Evolutionary conservation across 2,113 vertebrate genomes (phyloP).

Genomic region (Ceyx cyanopectus): DNA sequence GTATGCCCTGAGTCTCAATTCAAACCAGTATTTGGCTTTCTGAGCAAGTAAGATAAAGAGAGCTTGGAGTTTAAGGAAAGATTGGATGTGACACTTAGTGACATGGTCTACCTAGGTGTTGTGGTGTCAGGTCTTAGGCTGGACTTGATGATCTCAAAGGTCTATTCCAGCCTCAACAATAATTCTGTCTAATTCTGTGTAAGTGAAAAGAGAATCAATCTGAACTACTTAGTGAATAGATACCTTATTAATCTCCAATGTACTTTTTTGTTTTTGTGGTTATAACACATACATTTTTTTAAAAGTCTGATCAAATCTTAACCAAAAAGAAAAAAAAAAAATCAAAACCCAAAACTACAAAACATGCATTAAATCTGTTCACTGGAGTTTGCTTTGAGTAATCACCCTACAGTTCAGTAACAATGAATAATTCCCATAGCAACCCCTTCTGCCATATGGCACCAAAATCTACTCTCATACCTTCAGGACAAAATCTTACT

Average conservation of each 20-base stretch:
- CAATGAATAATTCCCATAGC: constrained; percentile 44
- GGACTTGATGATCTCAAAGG: too few relatives aligned
- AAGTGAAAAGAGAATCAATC: neutral
- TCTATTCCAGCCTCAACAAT: too few relatives aligned
- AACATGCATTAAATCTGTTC: constrained; percentile 9
- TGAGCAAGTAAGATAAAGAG: too few relatives aligned
- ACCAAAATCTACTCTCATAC: neutral
- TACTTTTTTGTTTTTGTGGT: neutral
- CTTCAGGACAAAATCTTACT: constrained; percentile 21
- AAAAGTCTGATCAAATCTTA: constrained; percentile 1
- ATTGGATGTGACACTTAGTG: too few relatives aligned
- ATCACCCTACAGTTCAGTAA: constrained; percentile 40
- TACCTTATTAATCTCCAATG: neutral
- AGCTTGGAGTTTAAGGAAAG: too few relatives aligned
- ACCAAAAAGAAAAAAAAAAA: neutral
- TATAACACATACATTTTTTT: neutral
- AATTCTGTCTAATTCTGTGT: neutral
- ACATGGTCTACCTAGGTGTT: too few relatives aligned
- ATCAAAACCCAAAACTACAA: too few relatives aligned
- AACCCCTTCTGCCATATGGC: constrained; percentile 53
- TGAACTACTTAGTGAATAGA: neutral
- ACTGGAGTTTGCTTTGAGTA: constrained; percentile 30
- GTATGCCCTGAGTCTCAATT: too few relatives aligned
- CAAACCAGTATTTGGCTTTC: too few relatives aligned
- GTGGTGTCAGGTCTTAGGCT: too few relatives aligned